Percentiles rank a stretch among this genome's conserved stretches.
phyloP scores from a whole-genome alignment of 2,797 vertebrate species.

The Sarcoramphus papa region DNA sequence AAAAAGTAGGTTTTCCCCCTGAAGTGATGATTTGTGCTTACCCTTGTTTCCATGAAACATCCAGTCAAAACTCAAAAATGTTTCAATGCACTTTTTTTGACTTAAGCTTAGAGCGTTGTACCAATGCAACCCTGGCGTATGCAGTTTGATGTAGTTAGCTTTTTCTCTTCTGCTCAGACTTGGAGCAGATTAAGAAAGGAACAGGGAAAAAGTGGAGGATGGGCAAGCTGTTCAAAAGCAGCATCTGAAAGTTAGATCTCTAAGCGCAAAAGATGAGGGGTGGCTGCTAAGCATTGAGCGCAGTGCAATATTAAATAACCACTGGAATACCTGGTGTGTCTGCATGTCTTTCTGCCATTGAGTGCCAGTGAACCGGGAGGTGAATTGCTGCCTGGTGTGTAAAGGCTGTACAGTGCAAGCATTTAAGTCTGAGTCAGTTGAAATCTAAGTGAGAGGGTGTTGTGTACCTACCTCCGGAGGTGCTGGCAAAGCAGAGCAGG shows the following conservation, averaged over 20 bases:
- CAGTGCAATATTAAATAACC: not conserved
- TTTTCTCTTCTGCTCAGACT: not conserved
- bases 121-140: rapidly evolving
- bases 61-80: not conserved
- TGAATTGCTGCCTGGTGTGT: not conserved
- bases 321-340: not conserved
- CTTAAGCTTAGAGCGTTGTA: not conserved
- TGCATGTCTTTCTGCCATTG: not conserved
- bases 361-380: not conserved
- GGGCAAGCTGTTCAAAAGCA: not conserved
- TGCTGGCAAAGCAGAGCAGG: not conserved
- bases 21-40: not conserved
- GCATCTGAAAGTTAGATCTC: not conserved
- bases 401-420: not conserved
- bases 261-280: not conserved
- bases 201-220: not conserved
- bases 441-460: not conserved
- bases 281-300: not conserved
- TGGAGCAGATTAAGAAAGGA: not conserved
- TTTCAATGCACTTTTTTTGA: not conserved
- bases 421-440: not conserved
- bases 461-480: not conserved
- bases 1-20: not conserved
- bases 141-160: not conserved
- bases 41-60: not conserved